Evolutionary conservation across 1,140 invertebrate genomes (phyloP), one percentile per base, ranked within the genome.

Genomic region (Oppia nitens): DNA sequence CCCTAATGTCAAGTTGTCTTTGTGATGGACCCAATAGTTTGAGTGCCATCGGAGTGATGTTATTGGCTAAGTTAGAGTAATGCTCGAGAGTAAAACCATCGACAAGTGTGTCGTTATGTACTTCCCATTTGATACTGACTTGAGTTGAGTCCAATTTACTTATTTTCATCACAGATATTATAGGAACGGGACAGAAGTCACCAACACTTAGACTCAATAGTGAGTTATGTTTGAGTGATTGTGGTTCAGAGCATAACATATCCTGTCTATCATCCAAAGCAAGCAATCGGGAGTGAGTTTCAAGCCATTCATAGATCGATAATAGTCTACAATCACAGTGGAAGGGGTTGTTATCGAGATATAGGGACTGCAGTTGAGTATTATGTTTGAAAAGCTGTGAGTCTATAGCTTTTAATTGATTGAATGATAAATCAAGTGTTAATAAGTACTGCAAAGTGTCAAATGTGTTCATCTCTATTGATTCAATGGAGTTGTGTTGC

Each of bases 321-420:
- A 87, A 83, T 29, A 84, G 80, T 63, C 87, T 83, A 69, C 87
- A 88, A 63, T 80, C 82, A 68, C 85, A 88, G 57, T 81, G 78
- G 59, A 87, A 71, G 32, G 86, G 86, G 72, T 90, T 97, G 64
- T 87, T 84, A 73, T 94, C 89, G 64, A 96, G 71, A 62, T 86
- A 93, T 40, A 97, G 73, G 3, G 85, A 85, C 4, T 82, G 81
- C 14, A 92, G 74, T 65, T 82, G 83, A 48, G 75, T 74, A 67
- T 83, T 87, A 61, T 78, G 75, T 56, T 79, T 74, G 66, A 92
- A 83, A 64, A 89, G 75, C 60, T 81, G 79, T 23, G 75, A 73
- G 4, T 85, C 84, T 59, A 92, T 75, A 47, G 77, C 77, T 32
- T 80, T 79, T 62, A 92, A 81, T 68, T 85, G 89, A 70, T 93